Evolutionary conservation across 2,113 vertebrate genomes (phyloP).

Genomic region (Phrynosoma blainvillii): DNA sequence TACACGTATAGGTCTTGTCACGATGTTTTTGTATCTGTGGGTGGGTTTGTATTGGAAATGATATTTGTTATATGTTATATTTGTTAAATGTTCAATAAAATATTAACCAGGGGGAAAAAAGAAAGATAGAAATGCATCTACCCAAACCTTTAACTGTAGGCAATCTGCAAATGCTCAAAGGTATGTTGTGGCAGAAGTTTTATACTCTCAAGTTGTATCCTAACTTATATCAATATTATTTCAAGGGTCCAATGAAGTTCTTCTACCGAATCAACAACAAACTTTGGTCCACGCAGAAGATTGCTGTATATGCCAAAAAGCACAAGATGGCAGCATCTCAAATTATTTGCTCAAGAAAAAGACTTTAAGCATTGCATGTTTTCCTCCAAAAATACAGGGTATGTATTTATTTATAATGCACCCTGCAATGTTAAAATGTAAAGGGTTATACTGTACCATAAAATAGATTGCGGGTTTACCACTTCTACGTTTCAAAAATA

Average conservation of each 20-base stretch:
- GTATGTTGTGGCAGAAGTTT: neutral
- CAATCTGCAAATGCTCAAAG: neutral
- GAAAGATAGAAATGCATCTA: too few species aligned
- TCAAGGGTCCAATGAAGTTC: too few species aligned
- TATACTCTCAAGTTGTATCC: neutral
- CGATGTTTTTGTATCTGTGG: too few species aligned
- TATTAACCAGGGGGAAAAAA: too few species aligned
- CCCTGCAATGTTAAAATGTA: neutral
- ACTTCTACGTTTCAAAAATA: neutral
- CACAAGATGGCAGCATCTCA: slow-evolving; percentile 55
- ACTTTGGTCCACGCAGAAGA: neutral
- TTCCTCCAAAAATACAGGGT: neutral
- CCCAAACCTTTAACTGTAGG: neutral
- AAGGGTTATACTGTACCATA: too few species aligned
- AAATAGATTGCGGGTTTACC: neutral
- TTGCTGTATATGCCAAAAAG: slow-evolving; percentile 29
- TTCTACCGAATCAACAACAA: neutral
- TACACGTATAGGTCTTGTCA: too few species aligned
- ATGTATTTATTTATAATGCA: neutral
- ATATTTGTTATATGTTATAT: too few species aligned
- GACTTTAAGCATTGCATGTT: neutral
- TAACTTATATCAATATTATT: neutral
- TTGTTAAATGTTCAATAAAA: too few species aligned
- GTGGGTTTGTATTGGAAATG: too few species aligned
- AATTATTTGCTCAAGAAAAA: neutral